These are phyloP conservation scores for Halocynthia aurantium DNA, from an alignment of 23 tunicate species.

Conservation along the genomic window DNA sequence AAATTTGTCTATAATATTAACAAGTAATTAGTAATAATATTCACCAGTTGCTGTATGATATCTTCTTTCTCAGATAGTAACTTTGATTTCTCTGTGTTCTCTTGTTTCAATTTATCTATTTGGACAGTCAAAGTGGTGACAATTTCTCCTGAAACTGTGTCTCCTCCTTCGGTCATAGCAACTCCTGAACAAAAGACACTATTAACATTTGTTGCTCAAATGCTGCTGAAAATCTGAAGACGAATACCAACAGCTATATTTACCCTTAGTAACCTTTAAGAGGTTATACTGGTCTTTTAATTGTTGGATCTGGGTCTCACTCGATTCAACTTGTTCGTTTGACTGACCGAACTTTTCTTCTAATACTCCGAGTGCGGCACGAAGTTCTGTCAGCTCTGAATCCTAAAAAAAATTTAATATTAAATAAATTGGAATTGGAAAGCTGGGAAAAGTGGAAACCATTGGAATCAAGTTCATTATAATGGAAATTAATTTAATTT, in stretches of 20 bases:
- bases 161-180: constrained; percentile 1
- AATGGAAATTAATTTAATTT: too few species aligned
- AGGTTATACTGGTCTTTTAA: constrained; percentile 90
- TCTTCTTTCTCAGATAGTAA: constrained; percentile 15
- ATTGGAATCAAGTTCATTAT: too few species aligned
- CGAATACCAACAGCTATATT: too few species aligned
- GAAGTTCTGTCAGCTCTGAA: constrained; percentile 31
- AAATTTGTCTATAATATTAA: background rate
- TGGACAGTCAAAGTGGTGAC: constrained; percentile 21
- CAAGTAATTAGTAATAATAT: constrained; percentile 20
- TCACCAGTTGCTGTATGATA: constrained; percentile 40
- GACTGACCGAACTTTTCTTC: constrained; percentile 23
- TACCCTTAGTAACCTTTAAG: constrained; percentile 32
- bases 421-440: too few species aligned
- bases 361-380: constrained; percentile 20
- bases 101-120: constrained; percentile 43
- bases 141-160: constrained; percentile 14
- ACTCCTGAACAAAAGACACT: background rate
- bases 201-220: background rate
- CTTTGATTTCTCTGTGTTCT: constrained; percentile 8
- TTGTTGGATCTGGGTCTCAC: constrained; percentile 67
- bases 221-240: too few species aligned
- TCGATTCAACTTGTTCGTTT: constrained; percentile 8
- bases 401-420: constrained; percentile 14
- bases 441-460: too few species aligned